Evolutionary conservation across 2,888 invertebrate genomes (phyloP).

Genomic region (Plagodis pulveraria): DNA sequence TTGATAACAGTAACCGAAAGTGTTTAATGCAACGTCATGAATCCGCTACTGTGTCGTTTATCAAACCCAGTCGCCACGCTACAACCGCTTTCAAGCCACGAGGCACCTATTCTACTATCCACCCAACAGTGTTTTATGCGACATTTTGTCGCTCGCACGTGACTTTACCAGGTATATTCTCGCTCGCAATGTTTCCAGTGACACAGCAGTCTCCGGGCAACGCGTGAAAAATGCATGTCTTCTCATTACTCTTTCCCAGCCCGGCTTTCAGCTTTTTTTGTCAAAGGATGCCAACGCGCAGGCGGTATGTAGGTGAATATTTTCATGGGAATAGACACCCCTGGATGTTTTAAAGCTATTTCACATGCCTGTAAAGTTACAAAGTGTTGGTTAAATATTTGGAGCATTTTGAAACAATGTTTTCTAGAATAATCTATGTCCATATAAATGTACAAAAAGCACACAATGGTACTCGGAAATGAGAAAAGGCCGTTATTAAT

Average conservation of each 20-base stretch:
- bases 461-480: not conserved
- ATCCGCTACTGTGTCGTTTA: slow-evolving; percentile 31
- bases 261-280: slow-evolving; percentile 46
- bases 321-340: slow-evolving; percentile 32
- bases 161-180: slow-evolving; percentile 40
- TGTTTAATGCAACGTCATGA: slow-evolving; percentile 33
- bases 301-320: slow-evolving; percentile 36
- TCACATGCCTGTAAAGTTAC: slow-evolving; percentile 22
- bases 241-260: slow-evolving; percentile 54
- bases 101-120: slow-evolving; percentile 31
- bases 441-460: not conserved
- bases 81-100: slow-evolving; percentile 30
- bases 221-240: slow-evolving; percentile 55
- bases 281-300: slow-evolving; percentile 40
- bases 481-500: slow-evolving; percentile 11
- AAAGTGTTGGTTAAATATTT: slow-evolving; percentile 29
- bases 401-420: slow-evolving; percentile 22
- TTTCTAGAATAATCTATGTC: slow-evolving; percentile 1
- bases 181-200: slow-evolving; percentile 42
- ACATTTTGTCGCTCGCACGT: slow-evolving; percentile 43
- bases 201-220: slow-evolving; percentile 43
- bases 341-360: slow-evolving; percentile 30
- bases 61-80: slow-evolving; percentile 32
- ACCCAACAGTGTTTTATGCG: slow-evolving; percentile 35
- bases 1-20: slow-evolving; percentile 28